Base-by-base conservation (phyloP, 1,140 invertebrate species). In the Conus betulinus region DNA sequence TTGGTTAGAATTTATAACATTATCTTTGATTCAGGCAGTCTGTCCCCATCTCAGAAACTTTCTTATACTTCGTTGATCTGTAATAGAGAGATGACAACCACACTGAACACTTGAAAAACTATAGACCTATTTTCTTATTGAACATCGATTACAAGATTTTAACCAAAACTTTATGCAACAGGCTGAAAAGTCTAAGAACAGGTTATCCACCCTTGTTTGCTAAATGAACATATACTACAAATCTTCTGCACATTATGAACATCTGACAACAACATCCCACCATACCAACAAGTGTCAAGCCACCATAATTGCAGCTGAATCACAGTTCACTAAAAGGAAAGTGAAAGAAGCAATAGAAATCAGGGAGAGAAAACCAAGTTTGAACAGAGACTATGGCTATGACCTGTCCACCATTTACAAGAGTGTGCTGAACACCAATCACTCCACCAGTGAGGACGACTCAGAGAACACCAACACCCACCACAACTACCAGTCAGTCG, bases 61-160 rank as follows among this genome's bases (percentile, higher is more conserved):
- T 84, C 88, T 10, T 51, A 85, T 57, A 90, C 90, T 63, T 88
- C 90, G n/a, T 71, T 90, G 20, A 23, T 92, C 10, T 85, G 85
- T 53, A 91, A 92, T n/a, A n/a, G n/a, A n/a, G n/a, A 81, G 88
- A 90, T 53, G 79, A 83, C 17, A 88, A 90, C n/a, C 67, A 87
- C 15, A 27, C 88, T n/a, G 57, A 88, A 53, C 71, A 52, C 25
- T 13, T 90, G 6, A 88, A 90, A 57, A 90, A 89, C 53, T 91
- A 88, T 89, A 20, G 90, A 23, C 90, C 88, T 20, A 91, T 92
- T 71, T 89, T 88, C 55, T 78, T 91, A 20, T 52, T 91, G 60
- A 85, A 84, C 88, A 67, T 88, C n/a, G 87, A 88, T 63, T 84
- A 85, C 53, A 90, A 88, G 51, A 90, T 90, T 85, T n/a, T 88